Evolutionary conservation across 1,140 invertebrate genomes (phyloP), one percentile per base, ranked within the genome.

Genomic region (Oreohelix idahoensis): DNA sequence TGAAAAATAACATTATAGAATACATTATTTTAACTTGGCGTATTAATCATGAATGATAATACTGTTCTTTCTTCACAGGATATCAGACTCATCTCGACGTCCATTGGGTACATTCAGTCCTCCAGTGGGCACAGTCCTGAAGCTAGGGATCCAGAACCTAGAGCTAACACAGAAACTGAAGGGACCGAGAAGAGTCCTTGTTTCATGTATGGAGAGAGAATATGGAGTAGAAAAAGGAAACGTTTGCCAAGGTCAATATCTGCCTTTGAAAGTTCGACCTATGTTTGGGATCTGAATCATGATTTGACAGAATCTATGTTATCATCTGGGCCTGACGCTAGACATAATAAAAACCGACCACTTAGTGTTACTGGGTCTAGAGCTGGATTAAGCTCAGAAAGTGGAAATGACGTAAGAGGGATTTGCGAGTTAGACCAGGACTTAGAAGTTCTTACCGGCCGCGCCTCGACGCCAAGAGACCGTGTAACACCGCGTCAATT

Each of bases 201-300:
- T 42, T 89, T 88, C 53, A 80, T 90, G 81, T 90, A 90, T 63
- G 89, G 89, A 5, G 87, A 90, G 69, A 74, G 89, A 66, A 88
- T 89, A n/a, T 84, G 86, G 2, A 88, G 85, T 79, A 76, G 89
- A 4, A 89, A 88, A 80, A 84, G 70, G 53, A 83, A 85, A 69
- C 63, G 86, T 38, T 85, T 85, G 17, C 71, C 82, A 23, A 79
- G 88, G 15, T 85, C 88, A 0, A 87, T 88, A 66, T 89, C 89
- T 15, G 86, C 88, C 0, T 74, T 84, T 45, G 84, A 42, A 26
- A 4, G 36, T 42, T 45, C 42, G 39, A 2, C 38, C 11, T 23
- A 10, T 73, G 32, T 1, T 10, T 71, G 29, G 76, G n/a, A 58
- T 17, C 17, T 26, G 13, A 42, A 36, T 58, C 20, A 23, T n/a